phyloP scores from a whole-genome alignment of 2,113 vertebrate genomes.

The Pantherophis guttatus region DNA sequence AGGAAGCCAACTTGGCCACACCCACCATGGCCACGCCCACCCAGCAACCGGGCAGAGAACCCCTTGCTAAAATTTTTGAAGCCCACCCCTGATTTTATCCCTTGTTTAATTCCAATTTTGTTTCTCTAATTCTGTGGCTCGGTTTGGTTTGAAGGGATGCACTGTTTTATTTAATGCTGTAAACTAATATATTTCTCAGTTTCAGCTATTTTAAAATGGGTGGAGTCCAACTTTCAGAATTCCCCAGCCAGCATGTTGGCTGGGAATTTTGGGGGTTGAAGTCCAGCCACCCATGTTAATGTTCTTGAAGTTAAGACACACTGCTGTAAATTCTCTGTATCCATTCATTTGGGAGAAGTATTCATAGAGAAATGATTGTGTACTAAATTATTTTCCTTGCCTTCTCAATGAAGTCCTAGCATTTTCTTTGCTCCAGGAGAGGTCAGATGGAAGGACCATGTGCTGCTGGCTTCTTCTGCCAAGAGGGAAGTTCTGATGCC shows the following conservation, averaged over 20 bases:
- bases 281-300: too few relatives aligned
- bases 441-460: slow-evolving; percentile 80
- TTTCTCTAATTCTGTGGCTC: background rate
- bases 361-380: background rate
- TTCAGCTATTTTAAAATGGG: background rate
- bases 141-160: background rate
- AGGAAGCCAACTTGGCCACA: too few relatives aligned
- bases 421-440: slow-evolving; percentile 58
- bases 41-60: too few relatives aligned
- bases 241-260: background rate
- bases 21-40: too few relatives aligned
- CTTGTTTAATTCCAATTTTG: background rate
- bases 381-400: background rate
- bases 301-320: too few relatives aligned
- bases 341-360: background rate
- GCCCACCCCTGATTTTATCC: too few relatives aligned
- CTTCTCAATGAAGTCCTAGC: background rate
- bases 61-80: too few relatives aligned
- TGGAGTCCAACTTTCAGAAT: background rate
- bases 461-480: slow-evolving; percentile 84
- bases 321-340: background rate
- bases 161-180: background rate
- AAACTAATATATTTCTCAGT: background rate
- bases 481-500: slow-evolving; percentile 79
- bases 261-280: background rate